Evolutionary conservation across 2,888 invertebrate genomes (phyloP).

Genomic region (Dicyrtomina minuta): DNA sequence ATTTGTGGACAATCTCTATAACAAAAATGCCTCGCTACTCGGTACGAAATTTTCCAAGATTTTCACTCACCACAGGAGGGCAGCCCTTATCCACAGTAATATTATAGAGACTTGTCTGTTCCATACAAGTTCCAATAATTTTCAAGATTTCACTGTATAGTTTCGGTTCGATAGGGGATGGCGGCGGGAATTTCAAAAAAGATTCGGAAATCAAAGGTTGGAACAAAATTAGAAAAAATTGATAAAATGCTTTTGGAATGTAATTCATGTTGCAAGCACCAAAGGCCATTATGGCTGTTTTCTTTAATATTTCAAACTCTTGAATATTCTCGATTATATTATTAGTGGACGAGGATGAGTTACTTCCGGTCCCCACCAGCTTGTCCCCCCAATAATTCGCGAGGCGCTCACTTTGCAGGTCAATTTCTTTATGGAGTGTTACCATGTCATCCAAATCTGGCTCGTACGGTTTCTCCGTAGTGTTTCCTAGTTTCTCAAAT

Average conservation of each 20-base stretch:
- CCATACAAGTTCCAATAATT: constrained; percentile 38
- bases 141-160: constrained; percentile 33
- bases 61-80: constrained; percentile 37
- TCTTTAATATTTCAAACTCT: constrained; percentile 42
- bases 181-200: constrained; percentile 46
- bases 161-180: too few species aligned
- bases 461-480: constrained; percentile 30
- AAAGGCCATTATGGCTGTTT: constrained; percentile 44
- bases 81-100: constrained; percentile 32
- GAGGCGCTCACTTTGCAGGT: constrained; percentile 42
- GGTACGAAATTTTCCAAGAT: not conserved
- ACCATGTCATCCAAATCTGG: constrained; percentile 43
- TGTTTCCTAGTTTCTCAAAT: not conserved
- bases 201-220: constrained; percentile 41
- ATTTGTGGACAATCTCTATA: too few species aligned
- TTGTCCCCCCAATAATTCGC: constrained; percentile 43
- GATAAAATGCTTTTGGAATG: constrained; percentile 45
- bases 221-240: constrained; percentile 46
- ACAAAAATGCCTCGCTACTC: too few species aligned
- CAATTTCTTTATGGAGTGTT: constrained; percentile 41
- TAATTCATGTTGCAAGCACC: constrained; percentile 39
- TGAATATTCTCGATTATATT: constrained; percentile 33
- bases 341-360: constrained; percentile 4
- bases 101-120: constrained; percentile 22
- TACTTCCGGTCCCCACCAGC: constrained; percentile 30